These are phyloP conservation scores for Ichneumon xanthorius DNA, from an alignment of 2,888 invertebrate species.

Conservation along the genomic window DNA sequence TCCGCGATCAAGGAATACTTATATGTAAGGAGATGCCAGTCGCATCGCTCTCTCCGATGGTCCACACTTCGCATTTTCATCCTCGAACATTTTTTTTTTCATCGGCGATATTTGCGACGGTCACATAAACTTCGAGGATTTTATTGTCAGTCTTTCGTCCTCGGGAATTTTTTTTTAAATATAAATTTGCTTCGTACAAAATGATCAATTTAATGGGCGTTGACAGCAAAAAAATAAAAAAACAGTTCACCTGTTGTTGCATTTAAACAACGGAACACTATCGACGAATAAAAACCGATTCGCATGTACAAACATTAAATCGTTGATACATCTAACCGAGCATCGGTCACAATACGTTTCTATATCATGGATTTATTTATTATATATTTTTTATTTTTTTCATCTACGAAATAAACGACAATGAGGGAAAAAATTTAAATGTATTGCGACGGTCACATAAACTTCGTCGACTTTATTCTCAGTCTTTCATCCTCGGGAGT, in stretches of 20 bases:
- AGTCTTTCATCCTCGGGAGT: background rate
- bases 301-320: too few relatives aligned
- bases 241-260: too few relatives aligned
- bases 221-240: too few relatives aligned
- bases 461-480: too few relatives aligned
- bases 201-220: too few relatives aligned
- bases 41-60: conserved; percentile 53
- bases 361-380: conserved; percentile 11
- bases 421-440: background rate
- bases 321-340: background rate
- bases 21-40: conserved; percentile 82
- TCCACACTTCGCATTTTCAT: conserved; percentile 42
- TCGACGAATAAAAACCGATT: too few relatives aligned
- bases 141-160: background rate
- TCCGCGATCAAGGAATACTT: conserved; percentile 85
- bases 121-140: background rate
- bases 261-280: background rate
- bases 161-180: background rate
- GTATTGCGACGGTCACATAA: background rate
- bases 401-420: background rate
- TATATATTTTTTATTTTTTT: conserved; percentile 1
- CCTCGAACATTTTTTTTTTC: conserved; percentile 51
- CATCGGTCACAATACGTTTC: too few relatives aligned
- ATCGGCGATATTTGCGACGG: background rate
- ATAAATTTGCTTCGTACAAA: too few relatives aligned